Evolutionary conservation across 2,797 vertebrate genomes (phyloP).

Genomic region (Danio choprae): DNA sequence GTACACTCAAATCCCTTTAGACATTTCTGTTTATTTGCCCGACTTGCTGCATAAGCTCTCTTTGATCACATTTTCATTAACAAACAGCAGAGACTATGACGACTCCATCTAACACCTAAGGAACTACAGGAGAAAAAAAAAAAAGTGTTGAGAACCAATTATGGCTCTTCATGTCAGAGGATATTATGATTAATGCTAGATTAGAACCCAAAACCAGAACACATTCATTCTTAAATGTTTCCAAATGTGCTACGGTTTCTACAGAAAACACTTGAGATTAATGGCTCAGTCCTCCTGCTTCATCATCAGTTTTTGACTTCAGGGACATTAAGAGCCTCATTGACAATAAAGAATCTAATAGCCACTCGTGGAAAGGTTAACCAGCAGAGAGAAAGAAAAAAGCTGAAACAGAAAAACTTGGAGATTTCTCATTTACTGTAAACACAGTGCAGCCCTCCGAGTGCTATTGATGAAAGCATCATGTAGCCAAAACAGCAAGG

Average conservation of each 20-base stretch:
- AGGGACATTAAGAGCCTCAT: constrained; percentile 37
- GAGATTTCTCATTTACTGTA: constrained; percentile 46
- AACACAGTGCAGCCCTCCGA: constrained; percentile 38
- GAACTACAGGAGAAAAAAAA: neutral
- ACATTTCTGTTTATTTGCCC: neutral
- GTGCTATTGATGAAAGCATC: constrained; percentile 42
- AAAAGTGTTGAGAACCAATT: neutral
- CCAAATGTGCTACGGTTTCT: neutral
- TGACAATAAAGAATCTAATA: constrained; percentile 40
- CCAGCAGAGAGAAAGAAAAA: constrained; percentile 4
- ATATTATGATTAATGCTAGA: constrained; percentile 43
- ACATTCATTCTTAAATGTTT: constrained; percentile 11
- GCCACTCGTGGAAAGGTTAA: constrained; percentile 14
- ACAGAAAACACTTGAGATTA: constrained; percentile 30
- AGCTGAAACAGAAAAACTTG: constrained; percentile 19
- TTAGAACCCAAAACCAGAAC: neutral
- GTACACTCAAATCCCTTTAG: constrained; percentile 21
- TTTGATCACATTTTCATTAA: constrained; percentile 13
- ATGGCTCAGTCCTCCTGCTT: constrained; percentile 36
- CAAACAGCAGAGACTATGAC: constrained; percentile 7
- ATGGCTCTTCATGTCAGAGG: constrained; percentile 1
- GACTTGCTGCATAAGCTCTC: constrained; percentile 18
- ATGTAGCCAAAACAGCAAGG: constrained; percentile 45
- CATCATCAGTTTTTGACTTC: constrained; percentile 40
- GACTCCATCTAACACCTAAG: neutral